Conservation (phyloP, 2,797 vertebrate genomes). For the Lepilemur ruficaudatus region DNA sequence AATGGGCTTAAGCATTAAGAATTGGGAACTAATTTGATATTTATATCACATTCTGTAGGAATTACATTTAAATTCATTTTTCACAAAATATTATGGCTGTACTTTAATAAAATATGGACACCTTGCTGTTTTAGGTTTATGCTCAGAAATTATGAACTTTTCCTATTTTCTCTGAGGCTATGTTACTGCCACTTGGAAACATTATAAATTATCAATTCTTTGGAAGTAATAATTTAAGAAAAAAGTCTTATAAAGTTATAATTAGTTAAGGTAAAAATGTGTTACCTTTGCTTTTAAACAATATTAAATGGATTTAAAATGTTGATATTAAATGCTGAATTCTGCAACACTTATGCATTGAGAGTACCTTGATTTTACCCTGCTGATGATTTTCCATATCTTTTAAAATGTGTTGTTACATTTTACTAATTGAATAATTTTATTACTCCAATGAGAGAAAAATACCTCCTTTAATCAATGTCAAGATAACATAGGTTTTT, state of each 20-base stretch:
- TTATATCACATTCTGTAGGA: constrained; percentile 57
- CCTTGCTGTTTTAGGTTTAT: constrained; percentile 72
- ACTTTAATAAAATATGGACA: constrained; percentile 76
- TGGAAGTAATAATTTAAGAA: constrained; percentile 65
- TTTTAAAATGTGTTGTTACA: constrained; percentile 72
- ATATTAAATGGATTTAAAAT: constrained; percentile 76
- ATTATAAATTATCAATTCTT: constrained; percentile 75
- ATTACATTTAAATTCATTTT: constrained; percentile 75
- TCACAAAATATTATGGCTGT: constrained; percentile 75
- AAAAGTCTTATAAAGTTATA: constrained; percentile 41
- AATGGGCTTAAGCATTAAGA: constrained; percentile 65
- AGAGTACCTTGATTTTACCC: constrained; percentile 57
- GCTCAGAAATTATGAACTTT: constrained; percentile 80
- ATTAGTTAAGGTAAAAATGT: constrained; percentile 75
- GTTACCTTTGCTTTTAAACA: constrained; percentile 68
- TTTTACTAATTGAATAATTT: constrained; percentile 70
- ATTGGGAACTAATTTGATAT: constrained; percentile 55
- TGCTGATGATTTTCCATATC: constrained; percentile 55
- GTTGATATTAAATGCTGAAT: constrained; percentile 72
- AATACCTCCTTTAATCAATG: constrained; percentile 69
- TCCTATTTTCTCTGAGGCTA: constrained; percentile 79
- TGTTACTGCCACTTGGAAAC: constrained; percentile 75
- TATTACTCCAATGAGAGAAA: constrained; percentile 66
- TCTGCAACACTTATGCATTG: constrained; percentile 61
- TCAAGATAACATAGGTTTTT: constrained; percentile 53